Base-by-base conservation (phyloP, 1,140 invertebrate species). In the Atopsyche davidsoni region DNA sequence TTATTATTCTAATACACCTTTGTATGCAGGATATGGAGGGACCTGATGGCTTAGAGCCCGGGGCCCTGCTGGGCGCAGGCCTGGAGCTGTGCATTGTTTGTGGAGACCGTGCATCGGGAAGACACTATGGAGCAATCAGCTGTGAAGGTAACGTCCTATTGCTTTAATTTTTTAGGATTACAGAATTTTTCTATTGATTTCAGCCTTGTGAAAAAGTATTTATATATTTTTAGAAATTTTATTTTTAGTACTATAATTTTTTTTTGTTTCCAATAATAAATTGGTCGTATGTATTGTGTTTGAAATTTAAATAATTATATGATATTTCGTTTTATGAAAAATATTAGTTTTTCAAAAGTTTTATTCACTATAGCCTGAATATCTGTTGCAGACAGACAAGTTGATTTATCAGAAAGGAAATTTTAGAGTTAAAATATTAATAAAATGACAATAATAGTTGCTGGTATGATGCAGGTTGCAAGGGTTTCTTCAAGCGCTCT, bases 51-150 rank as follows among this genome's bases (percentile, higher is more conserved):
- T 43, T 40, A 23, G 46, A 41, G 24, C 11, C 35, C 3, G 38
- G 46, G n/a, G 36, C 46, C 2, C 13, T 49, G 14, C 34, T 49
- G 11, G 38, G 38, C 14, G 21, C 46, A 17, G 46, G 46, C 21
- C 41, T 52, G 39, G 50, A 57, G 43, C 42, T 57, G 2, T 57
- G 93, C 67, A 86, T 96, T 34, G 92, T 97, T 2, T 96, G 93
- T 70, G 92, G 92, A 0, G 93, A 96, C 67, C 77, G 91, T 54
- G 92, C 92, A 4, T 94, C 90, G 67, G 92, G 92, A 25, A 80
- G 92, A 43, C 93, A 96, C 63, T 96, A 96, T 73, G 92, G 93
- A 39, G 92, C 91, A 45, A 93, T 92, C 40, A 92, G 88, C 61
- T 94, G 90, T 71, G 91, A 93, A 75, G 90, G 71, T 73, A 59